Percentiles rank a stretch among this genome's conserved stretches.
phyloP scores from a whole-genome alignment of 2,888 invertebrate species.

The Hirtodrosophila trivittata region DNA sequence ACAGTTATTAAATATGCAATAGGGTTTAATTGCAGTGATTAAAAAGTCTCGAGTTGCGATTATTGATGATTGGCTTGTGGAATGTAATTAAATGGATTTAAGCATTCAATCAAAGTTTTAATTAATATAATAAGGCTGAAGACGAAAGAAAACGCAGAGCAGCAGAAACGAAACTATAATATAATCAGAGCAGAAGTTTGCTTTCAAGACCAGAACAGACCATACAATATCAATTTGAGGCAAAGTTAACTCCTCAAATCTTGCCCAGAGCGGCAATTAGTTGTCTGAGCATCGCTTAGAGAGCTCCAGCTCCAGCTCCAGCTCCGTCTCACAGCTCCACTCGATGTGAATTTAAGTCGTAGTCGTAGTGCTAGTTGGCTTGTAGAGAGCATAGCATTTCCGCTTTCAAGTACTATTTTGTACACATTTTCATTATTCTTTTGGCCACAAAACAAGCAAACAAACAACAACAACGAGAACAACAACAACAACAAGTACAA shows the following conservation, averaged over 20 bases:
- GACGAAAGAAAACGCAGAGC: too few species aligned
- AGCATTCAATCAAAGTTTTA: too few species aligned
- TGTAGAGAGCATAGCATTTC: conserved; percentile 34
- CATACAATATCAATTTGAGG: conserved; percentile 41
- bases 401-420: conserved; percentile 36
- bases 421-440: conserved; percentile 56
- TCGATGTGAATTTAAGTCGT: conserved; percentile 23
- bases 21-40: too few species aligned
- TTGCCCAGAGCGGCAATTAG: conserved; percentile 52
- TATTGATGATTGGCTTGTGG: too few species aligned
- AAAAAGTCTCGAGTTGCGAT: too few species aligned
- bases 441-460: conserved; percentile 57
- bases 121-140: too few species aligned
- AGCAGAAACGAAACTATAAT: too few species aligned
- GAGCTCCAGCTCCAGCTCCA: too few species aligned
- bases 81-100: too few species aligned
- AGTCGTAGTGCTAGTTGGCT: conserved; percentile 29
- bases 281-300: conserved; percentile 14
- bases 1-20: too few species aligned
- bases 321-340: too few species aligned
- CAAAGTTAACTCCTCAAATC: conserved; percentile 34
- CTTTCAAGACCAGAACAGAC: neutral
- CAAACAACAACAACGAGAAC: conserved; percentile 4
- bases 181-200: too few species aligned
- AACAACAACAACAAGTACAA: conserved; percentile 5